Conservation (phyloP, 1,140 invertebrate species). For the Trinorchestia longiramus region DNA sequence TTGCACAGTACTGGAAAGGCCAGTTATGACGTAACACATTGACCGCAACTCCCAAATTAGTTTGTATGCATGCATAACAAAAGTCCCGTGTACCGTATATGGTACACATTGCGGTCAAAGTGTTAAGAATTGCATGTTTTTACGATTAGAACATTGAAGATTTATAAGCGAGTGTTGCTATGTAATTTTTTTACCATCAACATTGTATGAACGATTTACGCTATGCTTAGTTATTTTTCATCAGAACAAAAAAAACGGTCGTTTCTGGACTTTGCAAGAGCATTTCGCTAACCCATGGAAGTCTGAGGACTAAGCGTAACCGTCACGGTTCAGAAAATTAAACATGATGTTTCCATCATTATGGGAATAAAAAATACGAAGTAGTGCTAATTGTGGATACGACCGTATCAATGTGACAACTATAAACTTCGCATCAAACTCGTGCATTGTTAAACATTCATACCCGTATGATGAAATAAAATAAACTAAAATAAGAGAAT, state of each 20-base stretch:
- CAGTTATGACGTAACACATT: no score
- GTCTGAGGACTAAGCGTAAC: neutral
- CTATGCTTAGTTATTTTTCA: neutral
- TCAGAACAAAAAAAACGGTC: neutral
- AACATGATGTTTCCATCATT: neutral
- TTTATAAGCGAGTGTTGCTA: neutral
- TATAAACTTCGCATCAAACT: no score
- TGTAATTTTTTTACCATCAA: neutral
- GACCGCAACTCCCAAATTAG: no score
- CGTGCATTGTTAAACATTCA: no score
- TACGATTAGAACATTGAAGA: neutral
- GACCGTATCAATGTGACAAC: no score
- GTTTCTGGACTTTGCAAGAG: neutral
- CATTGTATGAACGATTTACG: neutral
- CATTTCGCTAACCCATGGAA: no score
- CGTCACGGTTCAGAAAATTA: neutral
- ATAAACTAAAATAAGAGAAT: no score
- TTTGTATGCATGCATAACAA: no score
- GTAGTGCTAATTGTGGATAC: no score
- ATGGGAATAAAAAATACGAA: no score
- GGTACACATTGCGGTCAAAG: neutral
- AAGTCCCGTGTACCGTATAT: neutral
- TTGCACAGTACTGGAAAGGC: neutral
- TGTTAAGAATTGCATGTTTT: neutral
- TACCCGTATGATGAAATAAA: no score